Percentiles rank a stretch among this genome's conserved stretches.
Evolutionary conservation across 2,888 invertebrate genomes (phyloP).

Genomic region (Drosophila mettleri): DNA sequence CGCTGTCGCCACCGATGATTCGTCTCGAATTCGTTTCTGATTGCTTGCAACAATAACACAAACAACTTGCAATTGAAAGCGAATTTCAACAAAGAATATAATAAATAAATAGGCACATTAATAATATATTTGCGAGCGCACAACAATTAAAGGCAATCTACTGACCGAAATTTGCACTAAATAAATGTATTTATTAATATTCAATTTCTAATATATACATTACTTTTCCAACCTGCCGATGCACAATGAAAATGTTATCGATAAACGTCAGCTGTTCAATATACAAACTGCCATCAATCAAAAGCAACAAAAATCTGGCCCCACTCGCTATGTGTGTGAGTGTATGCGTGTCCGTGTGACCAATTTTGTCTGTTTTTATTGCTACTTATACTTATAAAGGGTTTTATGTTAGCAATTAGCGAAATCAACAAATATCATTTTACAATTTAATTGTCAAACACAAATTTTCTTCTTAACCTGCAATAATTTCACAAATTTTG

Average conservation of each 20-base stretch:
- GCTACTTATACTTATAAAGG: background rate
- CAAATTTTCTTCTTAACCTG: background rate
- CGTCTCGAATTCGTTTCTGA: constrained; percentile 30
- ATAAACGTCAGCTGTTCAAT: constrained; percentile 51
- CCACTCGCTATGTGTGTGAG: constrained; percentile 15
- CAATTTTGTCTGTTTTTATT: background rate
- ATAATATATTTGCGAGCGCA: constrained; percentile 15
- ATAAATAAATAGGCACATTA: background rate
- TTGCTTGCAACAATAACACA: constrained; percentile 38
- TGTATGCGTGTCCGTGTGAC: background rate
- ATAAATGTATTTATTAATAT: background rate
- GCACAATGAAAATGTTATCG: constrained; percentile 40
- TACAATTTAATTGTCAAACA: background rate
- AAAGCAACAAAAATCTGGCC: constrained; percentile 5
- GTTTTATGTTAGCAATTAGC: background rate
- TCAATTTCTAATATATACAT: background rate
- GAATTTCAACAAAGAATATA: constrained; percentile 29
- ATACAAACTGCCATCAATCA: constrained; percentile 16
- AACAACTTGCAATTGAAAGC: constrained; percentile 36
- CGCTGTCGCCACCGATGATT: background rate
- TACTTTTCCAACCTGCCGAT: constrained; percentile 12
- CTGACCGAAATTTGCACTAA: background rate
- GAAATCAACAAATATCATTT: background rate
- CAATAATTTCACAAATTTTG: background rate
- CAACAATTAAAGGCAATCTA: background rate